Base-by-base conservation (phyloP, 2,888 invertebrate species). In the Neuroscelio doddi region DNA sequence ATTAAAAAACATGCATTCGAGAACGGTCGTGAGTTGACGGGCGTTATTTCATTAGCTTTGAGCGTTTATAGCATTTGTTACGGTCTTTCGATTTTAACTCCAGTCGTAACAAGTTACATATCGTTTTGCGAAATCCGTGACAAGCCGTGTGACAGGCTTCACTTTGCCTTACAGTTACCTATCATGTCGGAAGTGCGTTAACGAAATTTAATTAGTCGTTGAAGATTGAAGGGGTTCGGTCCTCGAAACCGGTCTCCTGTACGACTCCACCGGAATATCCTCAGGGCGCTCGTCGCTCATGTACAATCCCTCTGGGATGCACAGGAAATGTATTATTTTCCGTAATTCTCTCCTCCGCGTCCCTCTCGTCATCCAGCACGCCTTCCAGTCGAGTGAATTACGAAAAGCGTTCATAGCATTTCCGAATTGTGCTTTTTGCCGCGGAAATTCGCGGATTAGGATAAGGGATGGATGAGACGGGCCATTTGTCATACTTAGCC, bases 131-230 rank as follows among this genome's bases (percentile, higher is more conserved):
- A 38, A 38, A 38, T 38, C 47, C 39, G 47, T 46, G 47, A 30
- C 56, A 15, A 36, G 38, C 16, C 44, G 26, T 27, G 26, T 9
- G 41, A 42, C 47, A 42, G 55, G 32, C 16, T 38, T 46, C 59
- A 56, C 39, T 52, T 49, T 45, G 45, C 57, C 58, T 68, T 59
- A 61, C 63, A 47, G 47, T 52, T 42, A 38, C 55, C 56, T 66
- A 57, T 59, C 56, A 57, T 53, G 63, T 55, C 55, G 70, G 68
- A 68, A 67, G 62, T 68, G 64, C 46, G 64, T 59, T 62, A 65
- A 56, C 58, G 52, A 64, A 67, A 71, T 69, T 63, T 63, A 62
- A 67, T 67, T 67, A 69, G 62, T 38, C 30, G 55, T 41, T 44
- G 49, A 36, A 68, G 68, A 70, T 66, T 64, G 70, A 65, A 59